Evolutionary conservation across 1,140 invertebrate genomes (phyloP).

Genomic region (Cyrtorhinus lividipennis): DNA sequence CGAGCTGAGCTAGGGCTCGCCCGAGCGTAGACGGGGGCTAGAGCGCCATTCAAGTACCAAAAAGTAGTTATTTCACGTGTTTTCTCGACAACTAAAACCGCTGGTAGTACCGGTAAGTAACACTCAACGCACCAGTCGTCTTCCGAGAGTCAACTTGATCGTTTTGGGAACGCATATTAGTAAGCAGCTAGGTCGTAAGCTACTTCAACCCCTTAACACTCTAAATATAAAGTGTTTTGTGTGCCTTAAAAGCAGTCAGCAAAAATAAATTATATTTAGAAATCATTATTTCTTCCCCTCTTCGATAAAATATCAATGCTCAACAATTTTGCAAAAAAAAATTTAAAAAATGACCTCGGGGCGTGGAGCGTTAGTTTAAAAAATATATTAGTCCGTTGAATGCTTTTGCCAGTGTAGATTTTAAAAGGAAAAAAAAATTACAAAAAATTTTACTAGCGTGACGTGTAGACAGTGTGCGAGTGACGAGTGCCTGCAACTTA

Average conservation of each 20-base stretch:
- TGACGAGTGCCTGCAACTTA: conserved; percentile 6
- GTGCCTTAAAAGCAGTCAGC: conserved; percentile 8
- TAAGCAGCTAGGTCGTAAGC: neutral
- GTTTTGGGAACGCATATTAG: neutral
- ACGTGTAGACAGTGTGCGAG: conserved; percentile 3
- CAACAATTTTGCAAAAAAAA: conserved; percentile 1
- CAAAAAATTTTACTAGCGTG: neutral
- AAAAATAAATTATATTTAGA: conserved; percentile 8
- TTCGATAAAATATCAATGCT: neutral
- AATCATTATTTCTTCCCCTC: neutral
- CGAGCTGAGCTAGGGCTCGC: too few species aligned
- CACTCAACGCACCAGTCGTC: too few species aligned
- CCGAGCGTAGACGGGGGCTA: too few species aligned
- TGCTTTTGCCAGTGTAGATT: conserved; percentile 5
- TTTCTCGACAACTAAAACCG: too few species aligned
- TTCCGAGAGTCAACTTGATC: too few species aligned
- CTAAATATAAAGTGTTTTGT: conserved; percentile 7
- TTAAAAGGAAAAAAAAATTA: conserved; percentile 13
- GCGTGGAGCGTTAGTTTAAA: conserved; percentile 6
- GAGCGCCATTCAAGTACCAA: too few species aligned
- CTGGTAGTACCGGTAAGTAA: too few species aligned
- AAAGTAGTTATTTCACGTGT: too few species aligned
- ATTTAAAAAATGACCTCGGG: neutral
- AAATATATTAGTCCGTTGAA: conserved; percentile 2
- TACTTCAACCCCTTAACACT: neutral